Base-by-base conservation (phyloP, 1,140 invertebrate species). In the Bombus affinis region DNA sequence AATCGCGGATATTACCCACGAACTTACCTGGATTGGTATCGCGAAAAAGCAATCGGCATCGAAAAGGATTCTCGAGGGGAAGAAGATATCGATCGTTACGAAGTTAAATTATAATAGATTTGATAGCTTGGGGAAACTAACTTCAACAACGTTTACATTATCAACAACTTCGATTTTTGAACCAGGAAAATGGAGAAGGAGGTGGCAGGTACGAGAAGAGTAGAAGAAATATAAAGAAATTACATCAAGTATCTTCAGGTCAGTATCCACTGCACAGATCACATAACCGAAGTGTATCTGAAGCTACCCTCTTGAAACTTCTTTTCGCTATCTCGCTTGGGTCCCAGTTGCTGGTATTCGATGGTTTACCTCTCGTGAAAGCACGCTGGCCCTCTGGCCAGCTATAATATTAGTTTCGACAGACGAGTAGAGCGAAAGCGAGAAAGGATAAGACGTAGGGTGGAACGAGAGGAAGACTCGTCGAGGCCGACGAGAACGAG, bases 391-490 rank as follows among this genome's bases (percentile, higher is more conserved):
- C 59, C 10, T 53, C 47, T 53, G 53, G 86, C 42, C 79, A 68
- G 80, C 68, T 88, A 86, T 90, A 79, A 90, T 90, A 90, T 90
- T 90, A 91, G 89, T 89, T 87, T 83, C 78, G 59, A 62, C 62
- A 32, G 75, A 81, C 77, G 42, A 25, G 13, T 2, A 22, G 6
- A n/a, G 25, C n/a, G 65, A 82, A 65, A 78, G 81, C 44, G 62
- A 66, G 47, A 66, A 18, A 62, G 59, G 8, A 83, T 47, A 32
- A 22, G n/a, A 35, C 35, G 65, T 15, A 66, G 12, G 47, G 18
- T 32, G 47, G 62, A 82, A 53, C 8, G 59, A 18, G 59, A 57
- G 42, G 44, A 35, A 25, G 53, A 42, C 42, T n/a, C 35, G 71
- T 68, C 39, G 35, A 6, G 12, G 37, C 1, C 18, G 25, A 3